A percentile compares a stretch with the other conserved stretches of the same genome.
These are phyloP conservation scores for Chymomyza amoena DNA, from an alignment of 2,888 invertebrate species.

Conservation along the genomic window DNA sequence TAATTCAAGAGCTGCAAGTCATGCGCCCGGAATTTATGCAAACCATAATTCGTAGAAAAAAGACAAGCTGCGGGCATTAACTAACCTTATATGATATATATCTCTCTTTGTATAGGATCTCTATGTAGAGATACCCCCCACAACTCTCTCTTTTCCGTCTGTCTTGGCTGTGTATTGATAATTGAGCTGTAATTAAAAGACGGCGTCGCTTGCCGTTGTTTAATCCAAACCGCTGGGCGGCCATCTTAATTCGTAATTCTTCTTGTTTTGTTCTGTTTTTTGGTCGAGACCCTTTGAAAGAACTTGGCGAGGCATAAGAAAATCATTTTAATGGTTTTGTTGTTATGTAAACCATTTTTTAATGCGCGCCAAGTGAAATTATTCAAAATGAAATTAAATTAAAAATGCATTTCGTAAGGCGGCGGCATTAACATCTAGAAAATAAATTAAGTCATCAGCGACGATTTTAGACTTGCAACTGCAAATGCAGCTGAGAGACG, in stretches of 20 bases:
- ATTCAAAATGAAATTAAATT: slow-evolving; percentile 60
- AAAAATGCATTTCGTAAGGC: slow-evolving; percentile 60
- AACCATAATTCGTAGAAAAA: slow-evolving; percentile 31
- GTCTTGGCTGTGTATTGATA: slow-evolving; percentile 29
- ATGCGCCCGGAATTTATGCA: slow-evolving; percentile 53
- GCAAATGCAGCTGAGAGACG: slow-evolving; percentile 46
- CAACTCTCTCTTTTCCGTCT: background rate
- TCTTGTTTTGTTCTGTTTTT: background rate
- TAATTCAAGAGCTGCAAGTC: slow-evolving; percentile 11
- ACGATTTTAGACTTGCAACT: slow-evolving; percentile 15
- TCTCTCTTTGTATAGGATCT: background rate
- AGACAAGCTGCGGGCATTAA: background rate
- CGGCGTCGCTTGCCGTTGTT: background rate
- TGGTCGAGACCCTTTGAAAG: background rate
- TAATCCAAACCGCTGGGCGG: background rate
- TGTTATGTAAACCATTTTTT: slow-evolving; percentile 50
- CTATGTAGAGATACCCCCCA: background rate
- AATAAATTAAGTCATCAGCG: slow-evolving; percentile 66
- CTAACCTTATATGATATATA: background rate
- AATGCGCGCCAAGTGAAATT: slow-evolving; percentile 52
- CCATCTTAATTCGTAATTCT: slow-evolving; percentile 42
- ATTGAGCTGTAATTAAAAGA: slow-evolving; percentile 60
- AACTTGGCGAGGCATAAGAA: background rate
- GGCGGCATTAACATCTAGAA: slow-evolving; percentile 29
- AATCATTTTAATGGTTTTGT: slow-evolving; percentile 56